Evolutionary conservation across 2,113 vertebrate genomes (phyloP), one percentile per base, ranked within the genome.

Genomic region (Nannospalax galili): DNA sequence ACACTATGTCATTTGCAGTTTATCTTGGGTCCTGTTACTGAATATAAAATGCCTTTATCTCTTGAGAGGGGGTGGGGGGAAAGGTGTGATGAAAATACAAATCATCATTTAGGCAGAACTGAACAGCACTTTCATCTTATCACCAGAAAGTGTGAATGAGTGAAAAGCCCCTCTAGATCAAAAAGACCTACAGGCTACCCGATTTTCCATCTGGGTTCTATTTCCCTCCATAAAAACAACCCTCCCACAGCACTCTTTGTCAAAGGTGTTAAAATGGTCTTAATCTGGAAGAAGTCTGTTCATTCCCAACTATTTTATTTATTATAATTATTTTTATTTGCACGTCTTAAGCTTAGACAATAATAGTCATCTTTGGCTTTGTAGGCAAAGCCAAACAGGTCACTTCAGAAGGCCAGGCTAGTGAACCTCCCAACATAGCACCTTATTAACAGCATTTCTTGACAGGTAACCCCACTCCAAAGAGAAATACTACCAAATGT

Each of bases 61-160:
- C 64, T n/a, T 26, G 56, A 32, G 3, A 5, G 24, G 1, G 24
- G 26, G n/a, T n/a, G 8, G 28, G 1, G 26, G 35, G 4, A 35
- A 56, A 37, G 28, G 22, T 93, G 42, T n/a, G 1, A 45, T 82
- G 42, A 95, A 96, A 85, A 86, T 91, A 74, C 73, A 96, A 95
- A 89, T 96, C 70, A 85, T 77, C 77, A 26, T 95, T 92, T 78
- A 87, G 52, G 56, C 58, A 88, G 56, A 95, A 87, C 78, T 72
- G 52, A 91, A 80, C 35, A 75, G 45, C 70, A 70, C 69, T 91
- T 95, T 95, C 60, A 70, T 85, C 87, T 95, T 95, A 48, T 64
- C 74, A 69, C 74, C 78, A 69, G 92, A 7, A 96, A 95, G 74
- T 67, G 72, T 62, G 65, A 92, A 12, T 81, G 67, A 94, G 12